Evolutionary conservation across 2,113 vertebrate genomes (phyloP), one percentile per base, ranked within the genome.

Genomic region (Mugil cephalus): DNA sequence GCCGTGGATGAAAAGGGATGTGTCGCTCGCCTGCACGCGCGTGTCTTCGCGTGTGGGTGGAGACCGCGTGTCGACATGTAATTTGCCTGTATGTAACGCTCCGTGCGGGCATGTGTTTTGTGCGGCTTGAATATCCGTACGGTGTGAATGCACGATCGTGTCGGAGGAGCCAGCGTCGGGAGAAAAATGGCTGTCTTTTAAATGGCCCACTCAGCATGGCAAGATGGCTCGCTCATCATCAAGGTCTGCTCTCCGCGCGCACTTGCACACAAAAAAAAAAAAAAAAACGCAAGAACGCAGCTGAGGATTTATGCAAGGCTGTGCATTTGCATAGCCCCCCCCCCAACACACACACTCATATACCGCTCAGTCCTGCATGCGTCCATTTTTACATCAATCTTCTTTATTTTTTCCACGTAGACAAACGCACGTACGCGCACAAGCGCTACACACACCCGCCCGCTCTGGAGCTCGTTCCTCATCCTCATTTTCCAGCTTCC

Each of bases 221-320:
- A 62, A 77, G 87, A 88, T 86, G 85, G 84, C 70, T 86, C 79
- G 80, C 88, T 91, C 84, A 90, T 89, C 88, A 82, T 87, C 84
- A 86, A 83, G 82, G 88, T 88, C 86, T 84, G 68, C 87, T 60
- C 62, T 61, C 74, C 17, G 43, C 40, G 36, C 74, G 24, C 70
- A 40, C 58, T 11, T 0, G n/a, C 43, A n/a, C 65, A 64, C 51
- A n/a, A n/a, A n/a, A n/a, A n/a, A n/a, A n/a, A n/a, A n/a, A n/a
- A n/a, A n/a, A 35, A 17, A 63, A 54, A 67, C 60, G 58, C 42
- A 35, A 17, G 51, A 61, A 74, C 84, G 61, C 56, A 62, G 35
- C 59, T 17, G 53, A 70, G 72, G 74, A 76, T 63, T 56, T 82
- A 36, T 75, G 74, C 54, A 74, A 73, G 77, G 74, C 67, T 36